Evolutionary conservation across 2,113 vertebrate species (phyloP).

Genomic region (Myrmecophaga tridactyla): DNA sequence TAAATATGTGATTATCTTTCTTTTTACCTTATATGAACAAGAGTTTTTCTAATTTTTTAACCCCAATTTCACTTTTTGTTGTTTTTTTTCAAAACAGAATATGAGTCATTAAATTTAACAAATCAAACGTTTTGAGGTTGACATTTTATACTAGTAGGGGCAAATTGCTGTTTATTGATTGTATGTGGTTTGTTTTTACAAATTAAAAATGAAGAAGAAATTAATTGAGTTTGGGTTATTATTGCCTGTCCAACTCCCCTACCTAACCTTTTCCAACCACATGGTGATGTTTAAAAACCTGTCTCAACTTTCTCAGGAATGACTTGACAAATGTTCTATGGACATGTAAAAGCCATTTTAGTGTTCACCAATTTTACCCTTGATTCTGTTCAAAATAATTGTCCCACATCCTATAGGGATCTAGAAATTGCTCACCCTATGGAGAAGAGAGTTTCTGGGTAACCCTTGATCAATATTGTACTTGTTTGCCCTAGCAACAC

Average conservation of each 20-base stretch:
- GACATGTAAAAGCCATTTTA: neutral
- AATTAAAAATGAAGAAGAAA: constrained; percentile 17
- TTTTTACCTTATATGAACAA: constrained; percentile 62
- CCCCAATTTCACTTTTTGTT: constrained; percentile 37
- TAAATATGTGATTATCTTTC: constrained; percentile 66
- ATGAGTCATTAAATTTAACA: neutral
- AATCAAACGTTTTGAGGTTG: neutral
- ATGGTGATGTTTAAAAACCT: neutral
- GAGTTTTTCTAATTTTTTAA: constrained; percentile 46
- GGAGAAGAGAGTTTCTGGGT: neutral
- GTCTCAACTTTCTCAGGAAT: neutral
- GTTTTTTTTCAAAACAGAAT: neutral
- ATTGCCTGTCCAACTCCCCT: neutral
- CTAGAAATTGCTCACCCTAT: neutral
- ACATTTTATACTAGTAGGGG: neutral
- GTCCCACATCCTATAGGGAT: neutral
- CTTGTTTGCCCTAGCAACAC: neutral
- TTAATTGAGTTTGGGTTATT: neutral
- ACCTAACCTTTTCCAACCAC: neutral
- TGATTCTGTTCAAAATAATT: neutral
- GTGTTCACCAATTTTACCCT: neutral
- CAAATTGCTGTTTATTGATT: neutral
- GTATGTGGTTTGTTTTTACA: neutral
- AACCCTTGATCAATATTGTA: neutral
- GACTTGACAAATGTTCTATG: neutral